Evolutionary conservation across 2,888 invertebrate species (phyloP), one percentile per base, ranked within the genome.

Genomic region (Perdita meconis): DNA sequence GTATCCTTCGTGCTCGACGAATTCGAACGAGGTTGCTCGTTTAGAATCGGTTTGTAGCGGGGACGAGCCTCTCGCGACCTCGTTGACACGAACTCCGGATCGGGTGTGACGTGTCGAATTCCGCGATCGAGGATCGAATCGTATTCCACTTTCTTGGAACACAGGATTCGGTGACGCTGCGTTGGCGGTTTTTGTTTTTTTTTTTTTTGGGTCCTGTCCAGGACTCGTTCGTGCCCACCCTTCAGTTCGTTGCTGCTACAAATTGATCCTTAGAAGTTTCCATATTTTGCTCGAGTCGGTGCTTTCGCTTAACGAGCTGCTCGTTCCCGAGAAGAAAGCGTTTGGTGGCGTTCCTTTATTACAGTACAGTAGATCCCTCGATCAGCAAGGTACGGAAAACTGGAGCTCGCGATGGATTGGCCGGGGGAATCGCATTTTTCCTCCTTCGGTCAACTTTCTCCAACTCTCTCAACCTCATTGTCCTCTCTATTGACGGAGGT

Each of bases 241-340:
- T n/a, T n/a, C 16, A 44, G 6, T 22, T 60, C 13, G 13, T 5
- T 38, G 19, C 30, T 8, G 1, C 5, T 30, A 0, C 19, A 13
- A 16, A 30, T 3, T 6, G 13, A 8, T 13, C 47, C 4, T 16
- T 26, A n/a, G 30, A 26, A 51, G 5, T 53, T 64, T n/a, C 38
- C 26, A 24, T 19, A 51, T 53, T 64, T 13, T 26, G 8, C 8
- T 16, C 51, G 26, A 51, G 10, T n/a, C 50, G 24, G 16, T 24
- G 8, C n/a, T 1, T 22, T 40, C 30, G 40, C 3, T 53, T 51
- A 61, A 68, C 61, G 16, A 68, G n/a, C 40, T 12, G 16, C 12
- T 13, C n/a, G 8, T 16, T n/a, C 4, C n/a, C n/a, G 4, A 4
- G 4, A 12, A 0, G 22, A 38, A 30, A 22, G 5, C 40, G 4